Conservation (phyloP, 2,888 invertebrate genomes). For the Sinhomidia bicolor region DNA sequence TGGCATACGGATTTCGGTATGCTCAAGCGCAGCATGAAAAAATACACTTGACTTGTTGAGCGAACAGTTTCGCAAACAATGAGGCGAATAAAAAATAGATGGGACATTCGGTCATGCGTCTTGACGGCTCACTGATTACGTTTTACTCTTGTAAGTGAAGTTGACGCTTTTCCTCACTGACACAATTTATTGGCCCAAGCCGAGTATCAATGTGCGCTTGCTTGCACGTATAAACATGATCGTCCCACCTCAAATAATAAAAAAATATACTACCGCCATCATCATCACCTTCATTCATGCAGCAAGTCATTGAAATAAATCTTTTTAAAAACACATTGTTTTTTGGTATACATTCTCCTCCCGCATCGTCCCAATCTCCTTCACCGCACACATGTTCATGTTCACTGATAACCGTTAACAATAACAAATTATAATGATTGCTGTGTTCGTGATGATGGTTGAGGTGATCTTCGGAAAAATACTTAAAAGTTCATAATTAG, state of each 20-base stretch:
- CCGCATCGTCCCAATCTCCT: background rate
- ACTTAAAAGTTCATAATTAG: background rate
- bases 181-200: background rate
- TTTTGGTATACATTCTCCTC: background rate
- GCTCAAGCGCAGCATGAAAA: background rate
- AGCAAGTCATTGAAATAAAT: background rate
- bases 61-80: background rate
- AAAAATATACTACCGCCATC: no score
- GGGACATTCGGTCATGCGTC: constrained; percentile 26
- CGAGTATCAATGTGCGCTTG: no score
- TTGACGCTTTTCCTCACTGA: constrained; percentile 2
- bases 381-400: no score
- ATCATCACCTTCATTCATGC: background rate
- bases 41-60: no score
- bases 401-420: no score
- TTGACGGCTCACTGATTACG: background rate
- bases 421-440: no score
- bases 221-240: no score
- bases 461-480: background rate
- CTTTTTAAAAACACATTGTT: background rate
- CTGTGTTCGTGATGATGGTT: background rate
- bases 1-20: no score
- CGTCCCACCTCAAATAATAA: no score
- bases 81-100: constrained; percentile 26
- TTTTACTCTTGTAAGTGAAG: background rate